Conservation (phyloP, 1,140 invertebrate genomes). For the Anastrepha ludens region DNA sequence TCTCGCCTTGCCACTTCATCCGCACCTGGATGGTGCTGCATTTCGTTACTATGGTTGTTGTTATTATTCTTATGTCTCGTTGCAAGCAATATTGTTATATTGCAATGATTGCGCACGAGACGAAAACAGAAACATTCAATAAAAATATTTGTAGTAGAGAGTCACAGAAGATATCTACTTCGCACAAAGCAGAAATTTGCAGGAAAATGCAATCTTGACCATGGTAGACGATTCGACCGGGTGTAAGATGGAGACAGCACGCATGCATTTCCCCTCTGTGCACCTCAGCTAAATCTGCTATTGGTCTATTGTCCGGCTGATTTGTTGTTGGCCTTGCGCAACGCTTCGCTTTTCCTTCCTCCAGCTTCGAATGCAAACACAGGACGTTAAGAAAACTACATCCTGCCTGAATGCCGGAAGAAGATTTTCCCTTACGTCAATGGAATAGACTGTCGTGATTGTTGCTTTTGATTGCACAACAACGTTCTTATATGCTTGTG, state of each 20-base stretch:
- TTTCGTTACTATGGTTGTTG: neutral
- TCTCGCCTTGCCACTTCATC: neutral
- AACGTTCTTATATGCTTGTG: neutral
- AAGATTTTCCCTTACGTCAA: neutral
- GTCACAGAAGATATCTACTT: neutral
- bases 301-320: neutral
- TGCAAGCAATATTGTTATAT: conserved; percentile 1
- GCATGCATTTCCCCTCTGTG: neutral
- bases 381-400: neutral
- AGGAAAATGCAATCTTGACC: conserved; percentile 33
- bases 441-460: neutral
- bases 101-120: neutral
- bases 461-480: neutral
- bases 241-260: neutral
- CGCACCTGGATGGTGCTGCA: neutral
- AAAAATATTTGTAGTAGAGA: conserved; percentile 10
- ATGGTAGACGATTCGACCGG: neutral
- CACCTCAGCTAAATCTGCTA: neutral
- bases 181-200: conserved; percentile 31
- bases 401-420: neutral
- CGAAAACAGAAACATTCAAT: neutral
- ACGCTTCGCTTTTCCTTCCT: neutral
- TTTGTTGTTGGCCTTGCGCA: neutral
- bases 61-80: conserved; percentile 27
- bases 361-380: neutral